These are phyloP conservation scores for Halictus rubicundus DNA, from an alignment of 1,140 invertebrate species.

Conservation along the genomic window DNA sequence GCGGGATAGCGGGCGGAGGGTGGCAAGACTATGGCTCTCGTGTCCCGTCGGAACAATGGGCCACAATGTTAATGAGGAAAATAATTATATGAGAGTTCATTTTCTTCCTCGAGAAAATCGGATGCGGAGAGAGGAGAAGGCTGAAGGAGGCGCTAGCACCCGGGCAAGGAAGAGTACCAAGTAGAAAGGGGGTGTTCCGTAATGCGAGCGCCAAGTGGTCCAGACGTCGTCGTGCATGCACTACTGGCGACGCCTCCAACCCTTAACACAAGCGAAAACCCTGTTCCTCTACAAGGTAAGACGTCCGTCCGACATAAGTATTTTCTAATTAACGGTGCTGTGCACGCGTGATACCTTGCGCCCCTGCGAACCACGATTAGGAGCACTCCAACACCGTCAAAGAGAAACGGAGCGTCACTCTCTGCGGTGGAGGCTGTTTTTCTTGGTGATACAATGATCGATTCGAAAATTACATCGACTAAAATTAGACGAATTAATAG, in stretches of 20 bases:
- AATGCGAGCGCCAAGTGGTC: slow-evolving; percentile 63
- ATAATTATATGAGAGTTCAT: slow-evolving; percentile 72
- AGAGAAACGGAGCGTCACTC: slow-evolving; percentile 7
- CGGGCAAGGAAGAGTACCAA: slow-evolving; percentile 37
- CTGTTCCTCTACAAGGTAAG: slow-evolving; percentile 30
- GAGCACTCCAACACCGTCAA: slow-evolving; percentile 38
- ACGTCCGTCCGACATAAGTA: slow-evolving; percentile 54
- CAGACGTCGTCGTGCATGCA: slow-evolving; percentile 55
- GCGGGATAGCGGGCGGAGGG: background rate
- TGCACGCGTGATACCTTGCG: background rate
- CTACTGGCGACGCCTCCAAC: slow-evolving; percentile 42
- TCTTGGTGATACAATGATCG: background rate
- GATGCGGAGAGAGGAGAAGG: slow-evolving; percentile 34
- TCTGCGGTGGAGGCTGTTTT: background rate
- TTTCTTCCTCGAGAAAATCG: slow-evolving; percentile 68
- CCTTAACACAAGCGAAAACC: slow-evolving; percentile 32
- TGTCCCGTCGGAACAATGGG: slow-evolving; percentile 66
- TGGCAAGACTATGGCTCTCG: slow-evolving; percentile 50
- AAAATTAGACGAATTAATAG: too few relatives aligned
- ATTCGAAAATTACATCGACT: too few relatives aligned
- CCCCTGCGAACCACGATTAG: slow-evolving; percentile 29
- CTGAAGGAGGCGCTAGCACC: slow-evolving; percentile 16
- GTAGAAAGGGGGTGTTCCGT: slow-evolving; percentile 49
- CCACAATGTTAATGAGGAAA: slow-evolving; percentile 75
- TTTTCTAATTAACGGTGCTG: slow-evolving; percentile 58